phyloP scores from a whole-genome alignment of 2,113 vertebrate genomes.

The Regulus satrapa region DNA sequence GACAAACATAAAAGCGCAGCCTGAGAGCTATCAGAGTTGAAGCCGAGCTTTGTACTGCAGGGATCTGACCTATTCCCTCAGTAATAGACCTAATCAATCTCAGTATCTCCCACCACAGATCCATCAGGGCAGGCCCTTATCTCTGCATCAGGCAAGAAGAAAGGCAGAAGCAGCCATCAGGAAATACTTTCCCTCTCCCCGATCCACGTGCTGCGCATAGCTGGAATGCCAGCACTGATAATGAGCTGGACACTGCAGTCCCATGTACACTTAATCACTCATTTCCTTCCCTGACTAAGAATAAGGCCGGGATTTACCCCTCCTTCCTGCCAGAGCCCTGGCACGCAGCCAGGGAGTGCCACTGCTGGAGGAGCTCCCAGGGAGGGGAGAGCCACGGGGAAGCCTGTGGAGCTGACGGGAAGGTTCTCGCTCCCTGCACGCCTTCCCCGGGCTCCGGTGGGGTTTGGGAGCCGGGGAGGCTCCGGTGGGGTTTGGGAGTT shows the following conservation, averaged over 20 bases:
- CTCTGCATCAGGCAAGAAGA: conserved; percentile 55
- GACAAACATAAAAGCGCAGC: background rate
- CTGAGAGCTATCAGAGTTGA: conserved; percentile 13
- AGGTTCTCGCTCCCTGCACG: too few species aligned
- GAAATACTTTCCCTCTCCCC: conserved; percentile 12
- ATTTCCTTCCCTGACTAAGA: conserved; percentile 35
- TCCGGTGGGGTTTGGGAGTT: too few species aligned
- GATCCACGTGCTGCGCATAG: conserved; percentile 7
- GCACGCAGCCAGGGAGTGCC: background rate
- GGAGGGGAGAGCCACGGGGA: background rate
- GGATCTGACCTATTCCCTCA: background rate
- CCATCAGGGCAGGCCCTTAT: conserved; percentile 34
- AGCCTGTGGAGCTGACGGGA: too few species aligned
- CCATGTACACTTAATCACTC: conserved; percentile 65
- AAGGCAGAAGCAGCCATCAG: conserved; percentile 49
- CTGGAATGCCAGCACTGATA: conserved; percentile 52
- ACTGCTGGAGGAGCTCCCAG: background rate
- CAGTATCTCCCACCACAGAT: background rate
- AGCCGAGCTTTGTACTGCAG: conserved; percentile 35
- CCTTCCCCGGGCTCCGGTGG: too few species aligned
- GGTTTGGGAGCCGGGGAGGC: too few species aligned
- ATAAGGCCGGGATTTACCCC: background rate
- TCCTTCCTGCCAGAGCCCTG: background rate
- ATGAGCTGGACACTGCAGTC: conserved; percentile 1
- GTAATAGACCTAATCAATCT: conserved; percentile 54